Evolutionary conservation across 2,888 invertebrate species (phyloP).

Genomic region (Pherbina coryleti): DNA sequence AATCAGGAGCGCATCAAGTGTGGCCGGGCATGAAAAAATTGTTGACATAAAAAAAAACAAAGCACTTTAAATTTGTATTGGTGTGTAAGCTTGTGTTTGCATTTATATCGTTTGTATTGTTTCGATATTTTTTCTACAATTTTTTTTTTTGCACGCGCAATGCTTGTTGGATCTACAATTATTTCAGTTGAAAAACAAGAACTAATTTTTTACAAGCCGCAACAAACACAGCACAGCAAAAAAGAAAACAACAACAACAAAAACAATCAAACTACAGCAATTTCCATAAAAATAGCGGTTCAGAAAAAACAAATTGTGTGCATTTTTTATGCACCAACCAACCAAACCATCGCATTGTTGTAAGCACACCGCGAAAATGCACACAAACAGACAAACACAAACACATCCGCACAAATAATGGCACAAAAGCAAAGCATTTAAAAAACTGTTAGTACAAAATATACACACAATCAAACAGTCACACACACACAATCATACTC

Average conservation of each 20-base stretch:
- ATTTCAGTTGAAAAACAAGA: constrained; percentile 22
- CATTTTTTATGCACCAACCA: neutral
- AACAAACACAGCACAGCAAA: neutral
- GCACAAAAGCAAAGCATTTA: neutral
- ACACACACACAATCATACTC: constrained; percentile 17
- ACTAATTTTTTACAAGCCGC: constrained; percentile 38
- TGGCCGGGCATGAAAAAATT: neutral
- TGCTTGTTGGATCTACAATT: constrained; percentile 11
- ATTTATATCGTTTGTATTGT: neutral
- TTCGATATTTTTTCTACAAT: neutral
- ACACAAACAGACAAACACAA: neutral
- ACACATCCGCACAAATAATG: neutral
- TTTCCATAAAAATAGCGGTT: constrained; percentile 10
- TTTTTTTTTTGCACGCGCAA: constrained; percentile 1
- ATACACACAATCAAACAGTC: neutral
- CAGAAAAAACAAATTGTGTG: neutral
- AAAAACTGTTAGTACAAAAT: constrained; percentile 12
- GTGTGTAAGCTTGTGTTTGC: neutral
- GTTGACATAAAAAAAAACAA: neutral
- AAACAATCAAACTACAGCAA: constrained; percentile 11
- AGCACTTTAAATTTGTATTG: neutral
- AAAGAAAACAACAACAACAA: constrained; percentile 1
- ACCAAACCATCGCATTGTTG: neutral
- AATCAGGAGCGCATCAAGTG: neutral
- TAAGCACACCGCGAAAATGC: constrained; percentile 11